These are phyloP conservation scores for Ypsolopha sequella DNA, from an alignment of 2,888 invertebrate species.

Conservation along the genomic window DNA sequence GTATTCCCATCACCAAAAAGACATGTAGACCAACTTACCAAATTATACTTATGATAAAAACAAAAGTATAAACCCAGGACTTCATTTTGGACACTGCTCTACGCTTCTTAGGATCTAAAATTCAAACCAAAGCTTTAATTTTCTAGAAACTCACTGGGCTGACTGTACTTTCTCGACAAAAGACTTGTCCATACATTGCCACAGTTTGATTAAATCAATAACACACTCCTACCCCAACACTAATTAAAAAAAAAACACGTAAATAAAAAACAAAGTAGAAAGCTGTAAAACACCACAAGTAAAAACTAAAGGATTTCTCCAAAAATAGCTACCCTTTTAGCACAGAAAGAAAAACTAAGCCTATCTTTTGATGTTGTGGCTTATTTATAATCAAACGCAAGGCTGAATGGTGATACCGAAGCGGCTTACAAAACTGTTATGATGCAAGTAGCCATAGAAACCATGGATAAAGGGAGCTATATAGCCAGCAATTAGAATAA, in stretches of 20 bases:
- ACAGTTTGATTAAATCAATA: conserved; percentile 56
- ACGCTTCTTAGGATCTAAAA: not conserved
- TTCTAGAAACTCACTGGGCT: conserved; percentile 38
- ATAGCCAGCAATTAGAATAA: not conserved
- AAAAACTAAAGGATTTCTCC: not conserved
- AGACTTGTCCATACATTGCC: conserved; percentile 74
- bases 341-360: not conserved
- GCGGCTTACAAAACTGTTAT: not conserved
- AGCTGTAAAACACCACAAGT: not conserved
- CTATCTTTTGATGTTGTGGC: not conserved
- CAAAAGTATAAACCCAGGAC: not conserved
- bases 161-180: conserved; percentile 50
- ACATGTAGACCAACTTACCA: conserved; percentile 2
- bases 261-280: no score
- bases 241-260: not conserved
- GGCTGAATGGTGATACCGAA: not conserved
- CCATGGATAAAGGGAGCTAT: not conserved
- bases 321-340: not conserved
- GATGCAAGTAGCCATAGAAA: conserved; percentile 3
- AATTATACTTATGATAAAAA: not conserved
- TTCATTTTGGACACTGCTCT: not conserved
- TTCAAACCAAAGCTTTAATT: not conserved
- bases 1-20: not conserved
- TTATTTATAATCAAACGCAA: not conserved
- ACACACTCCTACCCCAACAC: not conserved